Base-by-base conservation (phyloP, 2,888 invertebrate genomes). In the Copidosoma aretas region DNA sequence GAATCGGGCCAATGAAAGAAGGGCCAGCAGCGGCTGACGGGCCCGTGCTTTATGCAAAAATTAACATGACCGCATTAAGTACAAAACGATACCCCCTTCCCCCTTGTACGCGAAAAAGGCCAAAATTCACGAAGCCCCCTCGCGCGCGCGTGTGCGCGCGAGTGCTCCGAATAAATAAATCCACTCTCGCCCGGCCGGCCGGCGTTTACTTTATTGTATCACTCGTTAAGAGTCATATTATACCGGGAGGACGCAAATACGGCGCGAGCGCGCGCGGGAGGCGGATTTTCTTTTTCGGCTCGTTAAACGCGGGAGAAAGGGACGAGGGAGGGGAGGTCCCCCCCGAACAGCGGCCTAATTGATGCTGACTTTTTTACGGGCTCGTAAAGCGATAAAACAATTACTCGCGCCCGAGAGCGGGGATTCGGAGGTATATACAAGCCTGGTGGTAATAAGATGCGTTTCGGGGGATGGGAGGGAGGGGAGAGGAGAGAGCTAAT, bases 371-470 rank as follows among this genome's bases (percentile, higher is more conserved):
- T 24, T 46, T 60, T 62, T 62, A 19, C n/a, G 14, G 15, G 22
- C 41, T 64, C 43, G 54, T 60, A 60, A 53, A 59, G 21, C 65
- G 53, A 59, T 65, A 60, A 65, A 65, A 65, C 65, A 60, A 65
- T 60, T 54, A 60, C 64, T 64, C 21, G 21, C n/a, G 54, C 25
- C 21, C 25, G 54, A 14, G 43, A 1, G 43, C 15, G 17, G 15
- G 43, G 43, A 46, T 46, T 46, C 12, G 12, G 12, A 46, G 12
- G 43, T 17, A 8, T 8, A 32, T 32, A 8, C n/a, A n/a, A n/a
- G n/a, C n/a, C n/a, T n/a, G n/a, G n/a, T n/a, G 32, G 32, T 32
- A 32, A 8, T 32, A 32, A 32, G 32, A 32, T n/a, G n/a, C 32
- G 32, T 32, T 32, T 32, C 4, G 32, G 32, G 32, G 32, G 8